phyloP scores from a whole-genome alignment of 2,888 invertebrate genomes.

The Caenorhabditis sinica region DNA sequence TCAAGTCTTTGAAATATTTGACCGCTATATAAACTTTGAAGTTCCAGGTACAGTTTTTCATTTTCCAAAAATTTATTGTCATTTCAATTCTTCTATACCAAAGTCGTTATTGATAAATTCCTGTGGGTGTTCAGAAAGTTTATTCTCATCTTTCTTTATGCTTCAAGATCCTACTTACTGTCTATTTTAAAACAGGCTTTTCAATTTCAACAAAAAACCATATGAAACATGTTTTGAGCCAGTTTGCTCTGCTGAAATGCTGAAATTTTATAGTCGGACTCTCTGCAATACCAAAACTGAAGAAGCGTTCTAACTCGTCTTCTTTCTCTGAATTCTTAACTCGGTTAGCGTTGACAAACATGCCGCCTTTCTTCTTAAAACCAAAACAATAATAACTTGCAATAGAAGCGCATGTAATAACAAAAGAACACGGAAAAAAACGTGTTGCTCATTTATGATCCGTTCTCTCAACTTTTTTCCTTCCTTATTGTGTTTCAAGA shows the following conservation, averaged over 20 bases:
- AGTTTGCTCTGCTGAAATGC: not conserved
- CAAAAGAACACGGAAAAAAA: constrained; percentile 34
- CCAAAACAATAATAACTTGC: constrained; percentile 58
- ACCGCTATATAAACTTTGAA: not conserved
- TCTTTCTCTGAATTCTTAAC: constrained; percentile 50
- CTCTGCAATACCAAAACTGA: not conserved
- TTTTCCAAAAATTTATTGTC: not conserved
- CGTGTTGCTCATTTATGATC: constrained; percentile 37
- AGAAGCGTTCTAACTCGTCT: constrained; percentile 31
- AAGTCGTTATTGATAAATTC: no score
- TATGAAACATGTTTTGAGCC: no score
- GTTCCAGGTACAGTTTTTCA: constrained; percentile 26
- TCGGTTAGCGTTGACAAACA: constrained; percentile 47
- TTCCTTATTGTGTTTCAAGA: constrained; percentile 35
- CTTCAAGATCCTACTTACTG: no score
- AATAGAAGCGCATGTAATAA: constrained; percentile 44
- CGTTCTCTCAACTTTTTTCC: constrained; percentile 26
- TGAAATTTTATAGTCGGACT: constrained; percentile 2
- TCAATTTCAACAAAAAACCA: not conserved
- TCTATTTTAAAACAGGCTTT: not conserved
- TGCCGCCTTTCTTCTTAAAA: constrained; percentile 33
- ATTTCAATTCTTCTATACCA: no score
- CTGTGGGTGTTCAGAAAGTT: no score
- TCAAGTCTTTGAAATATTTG: constrained; percentile 2
- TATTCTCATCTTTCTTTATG: no score